Evolutionary conservation across 2,113 vertebrate species (phyloP), one percentile per base, ranked within the genome.

Genomic region (Coptodon bakossiorum): DNA sequence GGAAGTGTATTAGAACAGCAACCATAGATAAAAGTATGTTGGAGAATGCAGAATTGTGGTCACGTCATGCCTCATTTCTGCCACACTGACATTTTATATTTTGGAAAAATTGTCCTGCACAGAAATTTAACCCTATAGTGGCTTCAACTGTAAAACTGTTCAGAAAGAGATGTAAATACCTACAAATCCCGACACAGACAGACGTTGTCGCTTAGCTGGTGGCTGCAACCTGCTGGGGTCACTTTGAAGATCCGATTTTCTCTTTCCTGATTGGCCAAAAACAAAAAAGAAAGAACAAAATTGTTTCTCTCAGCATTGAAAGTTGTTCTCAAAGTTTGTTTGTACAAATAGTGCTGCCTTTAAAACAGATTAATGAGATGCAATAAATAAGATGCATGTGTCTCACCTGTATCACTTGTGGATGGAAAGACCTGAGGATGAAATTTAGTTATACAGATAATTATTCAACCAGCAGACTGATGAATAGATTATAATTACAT

Each of bases 181-280:
- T 45, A 3, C 1, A 12, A 14, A 43, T 71, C 7, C 36, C 7
- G 1, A 4, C 12, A 14, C 7, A 71, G 12, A 43, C 36, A 31
- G 36, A 40, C 1, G 1, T 17, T 7, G 34, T 38, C 5, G n/a
- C 87, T 86, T 90, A 3, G 43, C 1, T 84, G 57, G 14, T 54
- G 80, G 1, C 3, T 73, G 31, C 0, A 6, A 6, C 5, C 13
- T 56, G 16, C 17, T 89, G 11, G n/a, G 3, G 22, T 88, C 27
- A 1, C 11, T 57, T 9, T 36, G 86, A 79, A 6, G 14, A 57
- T 73, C 63, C 0, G 1, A 17, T 10, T 71, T 73, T 81, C 83
- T 86, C 57, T 88, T 92, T 73, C 56, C 85, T 90, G 24, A 27
- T 83, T 71, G n/a, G 17, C 29, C 6, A 40, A 68, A 68, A 40